Evolutionary conservation across 1,140 invertebrate genomes (phyloP).

Genomic region (Drepana arcuata): DNA sequence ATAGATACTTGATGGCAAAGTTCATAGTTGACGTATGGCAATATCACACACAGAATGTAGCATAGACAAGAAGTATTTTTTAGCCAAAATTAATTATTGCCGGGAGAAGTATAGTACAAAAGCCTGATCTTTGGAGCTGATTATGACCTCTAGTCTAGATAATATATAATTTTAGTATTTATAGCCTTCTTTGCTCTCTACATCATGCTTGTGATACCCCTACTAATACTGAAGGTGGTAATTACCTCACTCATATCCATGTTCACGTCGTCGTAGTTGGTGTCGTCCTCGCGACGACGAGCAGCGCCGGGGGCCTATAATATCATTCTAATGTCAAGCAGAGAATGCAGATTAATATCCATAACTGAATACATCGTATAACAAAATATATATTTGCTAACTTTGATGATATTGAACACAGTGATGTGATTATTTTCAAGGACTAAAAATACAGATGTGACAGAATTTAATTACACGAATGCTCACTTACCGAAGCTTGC

Average conservation of each 20-base stretch:
- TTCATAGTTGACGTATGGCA: too few relatives aligned
- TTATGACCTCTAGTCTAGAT: too few relatives aligned
- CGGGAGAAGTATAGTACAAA: too few relatives aligned
- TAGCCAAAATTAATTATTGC: too few relatives aligned
- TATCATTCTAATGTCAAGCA: constrained; percentile 67
- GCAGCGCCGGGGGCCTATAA: constrained; percentile 37
- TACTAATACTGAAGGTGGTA: too few relatives aligned
- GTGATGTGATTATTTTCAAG: background rate
- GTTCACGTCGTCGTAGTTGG: constrained; percentile 69
- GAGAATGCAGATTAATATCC: constrained; percentile 61
- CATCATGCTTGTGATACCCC: too few relatives aligned
- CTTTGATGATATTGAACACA: constrained; percentile 3
- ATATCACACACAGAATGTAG: too few relatives aligned
- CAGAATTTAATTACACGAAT: constrained; percentile 6
- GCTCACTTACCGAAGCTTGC: constrained; percentile 42
- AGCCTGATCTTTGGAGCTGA: too few relatives aligned
- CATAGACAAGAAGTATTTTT: too few relatives aligned
- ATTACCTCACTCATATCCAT: constrained; percentile 71
- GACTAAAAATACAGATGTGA: background rate
- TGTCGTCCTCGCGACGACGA: constrained; percentile 58
- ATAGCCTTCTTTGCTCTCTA: too few relatives aligned
- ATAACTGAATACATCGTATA: constrained; percentile 10
- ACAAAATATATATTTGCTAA: constrained; percentile 2
- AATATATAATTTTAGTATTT: too few relatives aligned
- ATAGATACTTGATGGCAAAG: too few relatives aligned